Evolutionary conservation across 2,113 vertebrate genomes (phyloP), one percentile per base, ranked within the genome.

Genomic region (Indicator maculatus): DNA sequence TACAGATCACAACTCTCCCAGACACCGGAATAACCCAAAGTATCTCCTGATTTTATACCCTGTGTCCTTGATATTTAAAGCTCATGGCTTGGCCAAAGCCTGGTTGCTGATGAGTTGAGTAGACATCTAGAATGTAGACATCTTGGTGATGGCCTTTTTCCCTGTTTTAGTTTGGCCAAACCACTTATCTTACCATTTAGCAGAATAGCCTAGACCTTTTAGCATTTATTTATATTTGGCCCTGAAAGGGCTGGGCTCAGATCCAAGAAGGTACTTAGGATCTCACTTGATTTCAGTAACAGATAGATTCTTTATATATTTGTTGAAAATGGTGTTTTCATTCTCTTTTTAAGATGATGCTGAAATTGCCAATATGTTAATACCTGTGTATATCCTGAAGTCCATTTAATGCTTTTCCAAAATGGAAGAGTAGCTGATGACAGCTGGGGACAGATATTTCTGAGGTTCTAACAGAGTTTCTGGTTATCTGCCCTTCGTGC

Each of bases 121-220:
- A 47, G 69, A 83, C 13, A 60, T 52, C 33, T 44, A 24, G 23
- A 80, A 81, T 8, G 56, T 0, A 74, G 88, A 58, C 58, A 58
- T 72, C 58, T 86, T 66, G 60, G 16, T 33, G 56, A 6, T 67
- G 74, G 86, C 80, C 28, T 81, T 93, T 83, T 55, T 10, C 79
- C 60, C 53, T 26, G 60, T 63, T 67, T 64, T 23, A 41, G 8
- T 56, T 61, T 71, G 69, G 64, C 65, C 90, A 88, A 88, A 91
- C 23, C 86, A 47, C 80, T 90, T 92, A 89, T 60, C 93, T 90
- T 81, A 73, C 71, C 73, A 88, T 91, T 90, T 88, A 90, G 90
- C 26, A 71, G 75, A 89, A 44, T 0, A 3, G 50, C 78, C 45
- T 36, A 9, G 50, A 72, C n/a, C 31, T 83, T 76, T 64, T 21